A percentile compares a stretch with the other conserved stretches of the same genome.
phyloP scores from a whole-genome alignment of 2,113 vertebrate species.

The Brachirus orientalis region DNA sequence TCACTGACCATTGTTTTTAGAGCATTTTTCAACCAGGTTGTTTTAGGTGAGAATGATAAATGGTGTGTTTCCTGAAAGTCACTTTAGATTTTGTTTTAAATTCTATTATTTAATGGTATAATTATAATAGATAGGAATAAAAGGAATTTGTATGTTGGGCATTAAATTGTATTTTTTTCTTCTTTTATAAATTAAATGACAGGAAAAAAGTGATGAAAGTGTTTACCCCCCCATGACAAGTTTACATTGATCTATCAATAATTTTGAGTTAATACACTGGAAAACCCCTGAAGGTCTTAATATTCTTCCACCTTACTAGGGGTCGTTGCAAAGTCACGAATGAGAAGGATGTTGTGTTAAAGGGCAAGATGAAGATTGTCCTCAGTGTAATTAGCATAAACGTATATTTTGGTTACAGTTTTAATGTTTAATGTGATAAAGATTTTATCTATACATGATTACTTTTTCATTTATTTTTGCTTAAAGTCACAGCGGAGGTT shows the following conservation, averaged over 20 bases:
- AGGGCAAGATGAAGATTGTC: constrained; percentile 37
- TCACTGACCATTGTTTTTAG: constrained; percentile 54
- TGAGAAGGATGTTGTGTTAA: constrained; percentile 11
- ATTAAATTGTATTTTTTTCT: constrained; percentile 38
- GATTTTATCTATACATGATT: constrained; percentile 40
- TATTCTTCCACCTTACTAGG: constrained; percentile 22
- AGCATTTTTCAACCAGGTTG: constrained; percentile 30
- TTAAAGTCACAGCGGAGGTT: constrained; percentile 20
- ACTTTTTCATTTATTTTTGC: neutral
- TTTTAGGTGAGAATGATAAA: constrained; percentile 31
- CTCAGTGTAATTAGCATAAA: constrained; percentile 31
- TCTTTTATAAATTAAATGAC: constrained; percentile 26
- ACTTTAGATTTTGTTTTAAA: constrained; percentile 38
- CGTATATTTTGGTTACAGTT: constrained; percentile 66
- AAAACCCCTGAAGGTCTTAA: constrained; percentile 29
- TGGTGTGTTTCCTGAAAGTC: constrained; percentile 20
- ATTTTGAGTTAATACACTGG: constrained; percentile 63
- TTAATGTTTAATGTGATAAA: constrained; percentile 42
- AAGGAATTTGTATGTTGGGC: constrained; percentile 35
- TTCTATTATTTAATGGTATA: constrained; percentile 53
- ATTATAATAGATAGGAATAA: constrained; percentile 14
- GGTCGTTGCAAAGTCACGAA: too few relatives aligned
- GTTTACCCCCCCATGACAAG: constrained; percentile 62
- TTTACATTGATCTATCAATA: constrained; percentile 61
- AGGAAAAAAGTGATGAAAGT: constrained; percentile 48